phyloP scores from a whole-genome alignment of 2,888 invertebrate species.

The Nemoura dubitans region DNA sequence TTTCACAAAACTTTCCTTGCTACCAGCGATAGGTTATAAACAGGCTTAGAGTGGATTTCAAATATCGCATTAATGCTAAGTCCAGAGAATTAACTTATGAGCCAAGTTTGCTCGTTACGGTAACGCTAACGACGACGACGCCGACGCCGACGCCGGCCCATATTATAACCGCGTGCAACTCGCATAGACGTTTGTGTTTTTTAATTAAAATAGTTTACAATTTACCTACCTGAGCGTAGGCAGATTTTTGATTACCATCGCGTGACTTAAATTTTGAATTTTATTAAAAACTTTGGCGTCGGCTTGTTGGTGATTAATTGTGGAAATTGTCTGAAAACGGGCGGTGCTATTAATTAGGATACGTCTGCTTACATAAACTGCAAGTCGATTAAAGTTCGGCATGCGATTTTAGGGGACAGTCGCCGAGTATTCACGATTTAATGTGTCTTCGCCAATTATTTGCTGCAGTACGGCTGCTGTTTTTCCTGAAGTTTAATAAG shows the following conservation, averaged over 20 bases:
- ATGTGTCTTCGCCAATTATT: no score
- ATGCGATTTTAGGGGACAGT: no score
- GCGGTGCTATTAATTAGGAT: neutral
- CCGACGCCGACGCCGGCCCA: neutral
- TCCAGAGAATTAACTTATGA: slow-evolving; percentile 38
- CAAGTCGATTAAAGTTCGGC: no score
- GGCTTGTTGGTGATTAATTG: neutral
- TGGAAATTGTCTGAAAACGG: neutral
- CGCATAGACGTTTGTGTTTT: slow-evolving; percentile 19
- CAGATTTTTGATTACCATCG: neutral
- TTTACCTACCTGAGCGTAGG: slow-evolving; percentile 3
- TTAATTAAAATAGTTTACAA: slow-evolving; percentile 39
- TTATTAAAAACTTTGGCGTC: slow-evolving; percentile 3
- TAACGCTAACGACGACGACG: neutral
- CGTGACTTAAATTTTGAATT: slow-evolving; percentile 28
- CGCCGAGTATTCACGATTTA: no score
- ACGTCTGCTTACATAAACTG: neutral
- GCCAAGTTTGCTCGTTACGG: slow-evolving; percentile 28
- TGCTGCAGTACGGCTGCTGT: no score
- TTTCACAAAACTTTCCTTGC: neutral
- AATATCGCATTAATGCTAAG: slow-evolving; percentile 3
- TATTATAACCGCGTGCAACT: neutral
- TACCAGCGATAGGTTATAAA: neutral
- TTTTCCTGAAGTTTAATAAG: no score
- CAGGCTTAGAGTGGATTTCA: slow-evolving; percentile 14